Percentiles rank a stretch among this genome's conserved stretches.
Conservation (phyloP, 2,113 vertebrate genomes). For the Tachysurus vachellii region DNA sequence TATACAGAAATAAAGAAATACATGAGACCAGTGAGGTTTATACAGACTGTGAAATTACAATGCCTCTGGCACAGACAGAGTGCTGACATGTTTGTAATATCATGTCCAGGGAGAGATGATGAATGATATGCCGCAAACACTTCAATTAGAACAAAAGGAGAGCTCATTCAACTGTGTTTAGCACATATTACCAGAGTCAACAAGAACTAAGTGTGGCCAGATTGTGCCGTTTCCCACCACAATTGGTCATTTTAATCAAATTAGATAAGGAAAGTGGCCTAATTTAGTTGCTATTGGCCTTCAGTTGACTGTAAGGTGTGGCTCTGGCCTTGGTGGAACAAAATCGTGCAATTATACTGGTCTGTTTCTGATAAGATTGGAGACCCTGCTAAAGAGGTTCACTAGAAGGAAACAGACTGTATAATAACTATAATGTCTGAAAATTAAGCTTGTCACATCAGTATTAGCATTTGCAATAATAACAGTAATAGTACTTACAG, state of each 20-base stretch:
- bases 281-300: not conserved
- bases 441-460: not conserved
- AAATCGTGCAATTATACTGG: not conserved
- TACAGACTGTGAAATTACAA: conserved; percentile 36
- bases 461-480: not conserved
- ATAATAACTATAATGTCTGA: not conserved
- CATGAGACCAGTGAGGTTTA: conserved; percentile 23
- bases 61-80: conserved; percentile 18
- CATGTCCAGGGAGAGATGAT: conserved; percentile 36
- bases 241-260: conserved; percentile 6
- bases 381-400: not conserved
- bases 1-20: not conserved
- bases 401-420: not conserved
- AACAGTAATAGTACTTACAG: not conserved
- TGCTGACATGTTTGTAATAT: conserved; percentile 39
- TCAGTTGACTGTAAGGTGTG: not conserved
- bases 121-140: conserved; percentile 37
- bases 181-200: conserved; percentile 2
- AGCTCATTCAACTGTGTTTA: conserved; percentile 19
- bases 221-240: not conserved
- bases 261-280: not conserved
- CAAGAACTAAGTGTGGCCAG: conserved; percentile 15
- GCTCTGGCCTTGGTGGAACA: not conserved
- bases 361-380: not conserved
- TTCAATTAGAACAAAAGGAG: conserved; percentile 33